These are phyloP conservation scores for Philereme vetulata DNA, from an alignment of 2,888 invertebrate species.

Conservation along the genomic window DNA sequence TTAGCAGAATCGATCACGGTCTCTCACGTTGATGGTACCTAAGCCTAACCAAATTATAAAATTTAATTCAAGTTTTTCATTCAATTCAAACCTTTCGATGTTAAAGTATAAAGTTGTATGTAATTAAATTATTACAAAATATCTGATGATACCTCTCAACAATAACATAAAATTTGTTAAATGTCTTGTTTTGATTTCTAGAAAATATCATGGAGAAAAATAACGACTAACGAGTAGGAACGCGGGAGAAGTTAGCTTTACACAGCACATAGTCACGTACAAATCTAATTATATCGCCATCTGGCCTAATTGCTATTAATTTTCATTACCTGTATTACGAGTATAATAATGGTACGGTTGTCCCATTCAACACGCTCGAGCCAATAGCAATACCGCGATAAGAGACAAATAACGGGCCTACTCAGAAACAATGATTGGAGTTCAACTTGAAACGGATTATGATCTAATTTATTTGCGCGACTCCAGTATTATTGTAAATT, in stretches of 20 bases:
- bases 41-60: no score
- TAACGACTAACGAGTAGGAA: neutral
- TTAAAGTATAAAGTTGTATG: no score
- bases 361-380: slow-evolving; percentile 24
- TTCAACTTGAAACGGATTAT: slow-evolving; percentile 21
- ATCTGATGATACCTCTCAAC: neutral
- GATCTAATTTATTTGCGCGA: slow-evolving; percentile 19
- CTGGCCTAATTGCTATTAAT: slow-evolving; percentile 27
- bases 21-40: no score
- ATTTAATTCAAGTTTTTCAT: no score
- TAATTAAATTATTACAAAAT: no score
- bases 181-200: slow-evolving; percentile 17
- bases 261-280: slow-evolving; percentile 3
- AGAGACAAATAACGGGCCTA: slow-evolving; percentile 26
- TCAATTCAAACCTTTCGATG: no score
- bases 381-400: slow-evolving; percentile 22
- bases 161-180: no score
- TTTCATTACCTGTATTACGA: slow-evolving; percentile 22
- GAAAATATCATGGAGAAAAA: slow-evolving; percentile 2
- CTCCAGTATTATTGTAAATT: slow-evolving; percentile 18
- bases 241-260: neutral
- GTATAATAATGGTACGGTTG: slow-evolving; percentile 19
- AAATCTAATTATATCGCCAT: slow-evolving; percentile 16
- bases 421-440: slow-evolving; percentile 31
- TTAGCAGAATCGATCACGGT: no score